phyloP scores from a whole-genome alignment of 2,797 vertebrate species.

The Syncerus caffer region DNA sequence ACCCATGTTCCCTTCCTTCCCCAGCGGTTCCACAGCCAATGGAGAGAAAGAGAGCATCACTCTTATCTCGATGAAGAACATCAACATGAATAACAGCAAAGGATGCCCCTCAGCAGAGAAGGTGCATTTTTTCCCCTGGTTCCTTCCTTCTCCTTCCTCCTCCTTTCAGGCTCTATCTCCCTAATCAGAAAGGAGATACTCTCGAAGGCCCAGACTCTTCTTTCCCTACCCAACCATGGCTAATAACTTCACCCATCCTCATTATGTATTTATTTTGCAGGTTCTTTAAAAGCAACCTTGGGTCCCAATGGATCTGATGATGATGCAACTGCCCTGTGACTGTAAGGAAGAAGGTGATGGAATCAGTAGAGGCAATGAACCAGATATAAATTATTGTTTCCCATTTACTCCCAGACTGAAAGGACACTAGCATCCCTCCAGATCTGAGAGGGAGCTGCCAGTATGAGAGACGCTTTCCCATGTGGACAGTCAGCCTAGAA shows the following conservation, averaged over 20 bases:
- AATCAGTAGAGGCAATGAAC: background rate
- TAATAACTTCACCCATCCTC: background rate
- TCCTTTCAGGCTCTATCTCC: background rate
- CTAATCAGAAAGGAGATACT: background rate
- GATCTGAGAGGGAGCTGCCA: background rate
- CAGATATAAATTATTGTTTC: slow-evolving; percentile 62
- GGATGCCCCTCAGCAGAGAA: slow-evolving; percentile 75
- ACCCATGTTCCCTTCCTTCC: background rate
- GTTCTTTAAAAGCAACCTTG: slow-evolving; percentile 64
- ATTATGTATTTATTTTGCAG: slow-evolving; percentile 53
- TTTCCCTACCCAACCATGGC: background rate
- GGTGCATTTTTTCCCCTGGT: slow-evolving; percentile 64
- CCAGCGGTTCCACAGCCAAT: slow-evolving; percentile 76
- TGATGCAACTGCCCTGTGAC: slow-evolving; percentile 17
- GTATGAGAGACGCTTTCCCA: background rate
- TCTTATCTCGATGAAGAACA: slow-evolving; percentile 86
- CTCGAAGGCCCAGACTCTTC: background rate
- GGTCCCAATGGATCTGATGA: background rate
- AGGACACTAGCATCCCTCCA: background rate
- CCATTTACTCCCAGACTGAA: slow-evolving; percentile 29
- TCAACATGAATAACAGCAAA: slow-evolving; percentile 83
- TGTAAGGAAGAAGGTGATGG: slow-evolving; percentile 11
- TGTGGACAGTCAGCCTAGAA: background rate
- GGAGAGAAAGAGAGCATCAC: slow-evolving; percentile 83
- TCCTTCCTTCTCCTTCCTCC: background rate